Evolutionary conservation across 2,113 vertebrate species (phyloP).

Genomic region (Glareola pratincola): DNA sequence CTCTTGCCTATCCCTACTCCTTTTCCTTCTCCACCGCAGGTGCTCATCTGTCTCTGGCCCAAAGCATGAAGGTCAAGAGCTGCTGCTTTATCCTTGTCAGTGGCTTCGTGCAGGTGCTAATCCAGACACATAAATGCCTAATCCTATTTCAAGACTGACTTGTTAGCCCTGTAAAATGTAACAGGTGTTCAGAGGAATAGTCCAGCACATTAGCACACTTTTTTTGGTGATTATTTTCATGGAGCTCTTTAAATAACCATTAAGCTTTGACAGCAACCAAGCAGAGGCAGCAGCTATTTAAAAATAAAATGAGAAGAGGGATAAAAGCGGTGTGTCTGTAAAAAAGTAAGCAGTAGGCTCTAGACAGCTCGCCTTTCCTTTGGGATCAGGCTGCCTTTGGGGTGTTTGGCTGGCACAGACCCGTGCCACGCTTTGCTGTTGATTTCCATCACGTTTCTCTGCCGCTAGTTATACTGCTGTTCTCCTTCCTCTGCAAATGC

Average conservation of each 20-base stretch:
- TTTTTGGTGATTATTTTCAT: neutral
- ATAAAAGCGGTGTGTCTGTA: neutral
- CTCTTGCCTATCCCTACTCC: neutral
- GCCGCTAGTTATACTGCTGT: neutral
- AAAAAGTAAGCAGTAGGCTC: neutral
- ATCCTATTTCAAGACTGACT: slow-evolving; percentile 22
- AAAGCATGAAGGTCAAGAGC: neutral
- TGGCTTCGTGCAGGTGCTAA: neutral
- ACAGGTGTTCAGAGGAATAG: neutral
- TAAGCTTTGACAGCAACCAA: neutral
- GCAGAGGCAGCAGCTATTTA: neutral
- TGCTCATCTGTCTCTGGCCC: neutral
- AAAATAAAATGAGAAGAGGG: neutral
- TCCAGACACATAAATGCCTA: neutral
- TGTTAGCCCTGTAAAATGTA: slow-evolving; percentile 4
- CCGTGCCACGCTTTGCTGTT: neutral
- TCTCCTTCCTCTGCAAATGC: neutral
- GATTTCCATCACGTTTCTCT: neutral
- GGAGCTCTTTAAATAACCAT: neutral
- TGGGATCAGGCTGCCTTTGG: neutral
- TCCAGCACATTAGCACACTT: neutral
- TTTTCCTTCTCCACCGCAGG: neutral
- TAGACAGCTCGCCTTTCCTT: neutral
- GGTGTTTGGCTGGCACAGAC: neutral
- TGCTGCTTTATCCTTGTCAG: neutral